Evolutionary conservation across 2,888 invertebrate species (phyloP).

Genomic region (Acleris laterana): DNA sequence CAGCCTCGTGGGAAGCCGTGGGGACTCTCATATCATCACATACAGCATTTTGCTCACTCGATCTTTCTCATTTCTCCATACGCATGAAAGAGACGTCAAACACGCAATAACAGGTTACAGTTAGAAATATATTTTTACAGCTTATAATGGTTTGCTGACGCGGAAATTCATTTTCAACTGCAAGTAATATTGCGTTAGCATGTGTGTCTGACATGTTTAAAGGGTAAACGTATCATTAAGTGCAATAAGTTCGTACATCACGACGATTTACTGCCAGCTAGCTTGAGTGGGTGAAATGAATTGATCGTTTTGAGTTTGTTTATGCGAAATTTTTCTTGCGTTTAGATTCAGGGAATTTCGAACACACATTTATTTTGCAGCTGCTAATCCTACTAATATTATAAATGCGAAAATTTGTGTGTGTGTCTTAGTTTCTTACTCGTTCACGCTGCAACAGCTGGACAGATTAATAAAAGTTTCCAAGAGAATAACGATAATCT

Average conservation of each 20-base stretch:
- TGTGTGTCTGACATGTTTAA: constrained; percentile 53
- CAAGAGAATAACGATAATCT: too few relatives aligned
- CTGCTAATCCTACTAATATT: too few relatives aligned
- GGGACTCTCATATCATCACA: constrained; percentile 59
- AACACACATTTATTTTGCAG: neutral
- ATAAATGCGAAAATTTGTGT: too few relatives aligned
- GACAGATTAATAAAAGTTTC: too few relatives aligned
- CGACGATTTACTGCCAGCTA: neutral
- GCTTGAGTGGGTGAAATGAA: neutral
- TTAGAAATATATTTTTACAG: constrained; percentile 73
- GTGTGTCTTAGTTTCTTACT: too few relatives aligned
- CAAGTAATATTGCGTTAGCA: constrained; percentile 62
- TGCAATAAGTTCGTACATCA: constrained; percentile 10
- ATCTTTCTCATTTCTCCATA: constrained; percentile 43
- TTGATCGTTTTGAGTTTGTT: constrained; percentile 5
- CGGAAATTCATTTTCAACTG: constrained; percentile 69
- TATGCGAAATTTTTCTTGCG: neutral
- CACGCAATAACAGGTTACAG: constrained; percentile 49
- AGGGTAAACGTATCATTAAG: constrained; percentile 41
- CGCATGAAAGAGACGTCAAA: constrained; percentile 49
- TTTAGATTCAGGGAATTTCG: neutral
- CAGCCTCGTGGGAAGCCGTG: constrained; percentile 55
- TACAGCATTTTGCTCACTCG: constrained; percentile 42
- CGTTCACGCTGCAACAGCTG: too few relatives aligned
- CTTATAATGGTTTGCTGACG: constrained; percentile 63